Percentiles rank a stretch among this genome's conserved stretches.
Conservation (phyloP, 2,113 vertebrate species). For the Rhea pennata region DNA sequence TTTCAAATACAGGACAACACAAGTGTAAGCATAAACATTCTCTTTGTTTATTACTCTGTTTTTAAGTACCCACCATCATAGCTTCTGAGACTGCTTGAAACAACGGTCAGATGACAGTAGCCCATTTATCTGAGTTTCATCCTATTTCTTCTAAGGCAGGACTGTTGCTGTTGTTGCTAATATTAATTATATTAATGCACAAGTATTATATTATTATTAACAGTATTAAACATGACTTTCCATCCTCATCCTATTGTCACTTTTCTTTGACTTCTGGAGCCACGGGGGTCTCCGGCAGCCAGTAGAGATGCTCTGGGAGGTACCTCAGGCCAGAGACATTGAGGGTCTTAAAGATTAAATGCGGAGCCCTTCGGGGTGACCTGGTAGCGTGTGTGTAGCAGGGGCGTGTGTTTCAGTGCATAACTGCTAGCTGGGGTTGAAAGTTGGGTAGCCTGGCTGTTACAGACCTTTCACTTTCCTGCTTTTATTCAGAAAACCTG, state of each 20-base stretch:
- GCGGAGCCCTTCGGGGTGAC: not conserved
- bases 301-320: not conserved
- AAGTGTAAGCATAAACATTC: not conserved
- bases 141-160: not conserved
- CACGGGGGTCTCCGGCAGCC: not conserved
- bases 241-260: not conserved
- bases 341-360: not conserved
- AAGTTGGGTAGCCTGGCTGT: not conserved
- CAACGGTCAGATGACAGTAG: not conserved
- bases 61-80: not conserved
- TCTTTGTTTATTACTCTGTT: not conserved
- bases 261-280: not conserved
- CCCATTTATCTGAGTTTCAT: not conserved
- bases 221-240: not conserved
- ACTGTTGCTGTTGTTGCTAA: not conserved
- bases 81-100: not conserved
- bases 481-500: slow-evolving; percentile 8
- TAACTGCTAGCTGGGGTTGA: not conserved
- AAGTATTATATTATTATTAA: not conserved
- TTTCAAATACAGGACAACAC: not conserved
- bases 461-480: slow-evolving; percentile 8
- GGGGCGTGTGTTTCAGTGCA: not conserved
- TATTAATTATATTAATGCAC: not conserved
- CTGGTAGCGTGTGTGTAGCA: not conserved
- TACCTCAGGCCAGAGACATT: not conserved